Conservation (phyloP, 2,888 invertebrate species). For the Heterodera filipjevi region DNA sequence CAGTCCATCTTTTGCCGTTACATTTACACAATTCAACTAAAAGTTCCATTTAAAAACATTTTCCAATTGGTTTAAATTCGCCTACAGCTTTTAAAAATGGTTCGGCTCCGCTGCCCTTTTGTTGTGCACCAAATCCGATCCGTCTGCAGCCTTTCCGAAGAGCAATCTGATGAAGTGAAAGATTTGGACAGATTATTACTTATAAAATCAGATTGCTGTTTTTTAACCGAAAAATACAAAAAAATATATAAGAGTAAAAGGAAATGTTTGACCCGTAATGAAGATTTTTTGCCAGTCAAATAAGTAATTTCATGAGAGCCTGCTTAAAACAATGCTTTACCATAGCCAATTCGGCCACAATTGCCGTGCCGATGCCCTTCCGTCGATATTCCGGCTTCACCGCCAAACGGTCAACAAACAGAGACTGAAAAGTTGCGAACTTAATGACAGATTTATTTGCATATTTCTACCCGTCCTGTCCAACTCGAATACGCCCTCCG, state of each 20-base stretch:
- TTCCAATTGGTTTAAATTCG: neutral
- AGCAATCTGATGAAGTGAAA: neutral
- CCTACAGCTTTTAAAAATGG: conserved; percentile 9
- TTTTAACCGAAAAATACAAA: neutral
- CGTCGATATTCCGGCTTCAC: conserved; percentile 10
- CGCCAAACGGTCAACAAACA: conserved; percentile 10
- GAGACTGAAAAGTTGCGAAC: conserved; percentile 13
- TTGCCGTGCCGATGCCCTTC: conserved; percentile 24
- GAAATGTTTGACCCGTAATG: too few species aligned
- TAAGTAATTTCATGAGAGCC: too few species aligned
- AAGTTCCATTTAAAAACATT: neutral
- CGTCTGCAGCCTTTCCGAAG: neutral
- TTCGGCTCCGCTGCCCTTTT: neutral
- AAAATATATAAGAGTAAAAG: too few species aligned
- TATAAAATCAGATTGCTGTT: too few species aligned
- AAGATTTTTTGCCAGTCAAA: too few species aligned
- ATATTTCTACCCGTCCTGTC: conserved; percentile 16
- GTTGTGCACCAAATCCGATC: neutral
- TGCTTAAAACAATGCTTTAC: too few species aligned
- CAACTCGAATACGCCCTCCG: conserved; percentile 25
- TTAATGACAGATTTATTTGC: neutral
- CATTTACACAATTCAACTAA: neutral
- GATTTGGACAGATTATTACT: neutral
- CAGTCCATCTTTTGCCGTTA: neutral
- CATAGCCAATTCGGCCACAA: conserved; percentile 25